Percentiles rank a stretch among this genome's conserved stretches.
phyloP scores from a whole-genome alignment of 2,888 invertebrate genomes.

The Neoaliturus tenellus region DNA sequence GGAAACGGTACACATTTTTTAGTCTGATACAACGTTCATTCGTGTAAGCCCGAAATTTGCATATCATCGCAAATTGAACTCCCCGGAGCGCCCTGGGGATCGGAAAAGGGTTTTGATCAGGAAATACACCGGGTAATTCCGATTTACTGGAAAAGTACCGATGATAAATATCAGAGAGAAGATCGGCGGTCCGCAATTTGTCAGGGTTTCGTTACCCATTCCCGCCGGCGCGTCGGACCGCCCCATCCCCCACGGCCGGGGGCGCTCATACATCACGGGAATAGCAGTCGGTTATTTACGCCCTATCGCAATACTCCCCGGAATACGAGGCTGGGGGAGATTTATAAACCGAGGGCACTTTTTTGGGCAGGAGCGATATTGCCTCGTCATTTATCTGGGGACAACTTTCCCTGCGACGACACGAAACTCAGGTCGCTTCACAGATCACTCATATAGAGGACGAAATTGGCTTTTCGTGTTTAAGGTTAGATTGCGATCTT shows the following conservation, averaged over 20 bases:
- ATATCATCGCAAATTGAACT: no score
- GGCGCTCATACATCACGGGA: conserved; percentile 10
- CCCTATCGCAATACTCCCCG: conserved; percentile 35
- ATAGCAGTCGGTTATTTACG: conserved; percentile 40
- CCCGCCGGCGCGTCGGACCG: not conserved
- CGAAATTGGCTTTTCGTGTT: not conserved
- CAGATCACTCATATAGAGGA: no score
- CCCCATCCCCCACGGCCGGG: not conserved
- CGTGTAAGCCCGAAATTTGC: no score
- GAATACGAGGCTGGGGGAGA: conserved; percentile 31
- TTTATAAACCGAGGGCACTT: conserved; percentile 26
- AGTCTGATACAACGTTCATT: no score
- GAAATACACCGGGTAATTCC: conserved; percentile 40
- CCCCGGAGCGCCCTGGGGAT: no score
- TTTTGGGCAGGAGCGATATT: not conserved
- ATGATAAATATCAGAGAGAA: conserved; percentile 3
- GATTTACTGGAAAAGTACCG: conserved; percentile 17
- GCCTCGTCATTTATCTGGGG: conserved; percentile 25
- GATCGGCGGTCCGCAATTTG: conserved; percentile 41
- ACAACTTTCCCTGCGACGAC: not conserved
- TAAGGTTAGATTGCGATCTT: not conserved
- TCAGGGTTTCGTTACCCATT: conserved; percentile 31
- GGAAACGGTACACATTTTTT: no score
- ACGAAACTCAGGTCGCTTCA: not conserved
- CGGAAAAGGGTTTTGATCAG: conserved; percentile 23